Base-by-base conservation (phyloP, 2,888 invertebrate species). In the Calameuta idolon region DNA sequence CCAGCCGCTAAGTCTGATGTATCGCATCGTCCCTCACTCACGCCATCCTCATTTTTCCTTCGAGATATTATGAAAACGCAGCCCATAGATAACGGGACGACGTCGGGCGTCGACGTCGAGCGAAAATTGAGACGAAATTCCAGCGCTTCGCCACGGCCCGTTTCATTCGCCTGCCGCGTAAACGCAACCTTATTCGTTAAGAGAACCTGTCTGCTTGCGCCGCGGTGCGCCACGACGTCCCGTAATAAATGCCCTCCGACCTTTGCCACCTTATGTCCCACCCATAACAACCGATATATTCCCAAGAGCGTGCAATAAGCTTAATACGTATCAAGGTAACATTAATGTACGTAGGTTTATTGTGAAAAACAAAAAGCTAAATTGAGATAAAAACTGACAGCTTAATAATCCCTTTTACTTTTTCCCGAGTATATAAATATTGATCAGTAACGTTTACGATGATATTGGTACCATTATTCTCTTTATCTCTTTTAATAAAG, bases 11-110 rank as follows among this genome's bases (percentile, higher is more conserved):
- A 77, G 77, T 69, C 75, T 77, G 75, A 77, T 71, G 40, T 75
- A 77, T 75, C 69, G 75, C 71, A 69, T 73, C 77, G 77, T 77
- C 71, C 74, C 77, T 77, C 77, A 69, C 69, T 77, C 77, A 69
- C 75, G 77, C 75, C 69, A n/a, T 75, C 40, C 77, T 33, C 77
- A 69, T 69, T 75, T 74, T 68, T 77, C 68, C 34, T 55, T 73
- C 4, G 73, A 77, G 74, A 69, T 74, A 77, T 69, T 12, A 76
- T 37, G 76, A 35, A 76, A 76, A 76, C 76, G 71, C n/a, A 34
- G 76, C 37, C 55, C 76, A 55, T 76, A 76, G 76, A 76, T 76
- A 55, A 73, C 73, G 37, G 40, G 71, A 34, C 12, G 40, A 73
- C 30, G 76, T 15, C 34, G 35, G 37, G 55, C 55, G 55, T 55